A percentile compares a stretch with the other conserved stretches of the same genome.
Evolutionary conservation across 2,113 vertebrate species (phyloP).

Genomic region (Danionella cerebrum): DNA sequence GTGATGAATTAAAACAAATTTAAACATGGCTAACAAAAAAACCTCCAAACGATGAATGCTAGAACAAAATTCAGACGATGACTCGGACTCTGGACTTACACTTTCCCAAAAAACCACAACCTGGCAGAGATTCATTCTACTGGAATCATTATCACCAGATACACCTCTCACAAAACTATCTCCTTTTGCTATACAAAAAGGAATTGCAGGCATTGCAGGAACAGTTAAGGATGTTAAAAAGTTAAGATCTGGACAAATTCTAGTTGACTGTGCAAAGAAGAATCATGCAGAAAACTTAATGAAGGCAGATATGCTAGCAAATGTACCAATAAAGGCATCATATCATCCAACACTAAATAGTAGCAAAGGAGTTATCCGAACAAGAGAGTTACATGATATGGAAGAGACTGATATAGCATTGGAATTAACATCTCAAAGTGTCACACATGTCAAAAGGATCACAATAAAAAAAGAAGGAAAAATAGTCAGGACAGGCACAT

Average conservation of each 20-base stretch:
- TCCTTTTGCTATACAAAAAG: too few species aligned
- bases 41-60: too few species aligned
- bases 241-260: neutral
- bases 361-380: neutral
- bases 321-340: neutral
- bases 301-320: neutral
- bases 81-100: too few species aligned
- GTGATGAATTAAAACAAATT: too few species aligned
- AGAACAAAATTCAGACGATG: too few species aligned
- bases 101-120: too few species aligned
- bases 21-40: too few species aligned
- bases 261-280: neutral
- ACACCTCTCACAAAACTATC: too few species aligned
- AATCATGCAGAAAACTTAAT: neutral
- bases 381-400: neutral
- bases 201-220: neutral
- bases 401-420: neutral
- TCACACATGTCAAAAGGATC: neutral
- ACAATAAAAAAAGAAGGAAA: neutral
- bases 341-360: neutral
- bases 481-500: neutral
- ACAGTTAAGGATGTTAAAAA: neutral
- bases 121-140: too few species aligned
- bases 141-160: too few species aligned
- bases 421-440: neutral